Conservation (phyloP, 2,888 invertebrate species). For the Sepioteuthis lessoniana region DNA sequence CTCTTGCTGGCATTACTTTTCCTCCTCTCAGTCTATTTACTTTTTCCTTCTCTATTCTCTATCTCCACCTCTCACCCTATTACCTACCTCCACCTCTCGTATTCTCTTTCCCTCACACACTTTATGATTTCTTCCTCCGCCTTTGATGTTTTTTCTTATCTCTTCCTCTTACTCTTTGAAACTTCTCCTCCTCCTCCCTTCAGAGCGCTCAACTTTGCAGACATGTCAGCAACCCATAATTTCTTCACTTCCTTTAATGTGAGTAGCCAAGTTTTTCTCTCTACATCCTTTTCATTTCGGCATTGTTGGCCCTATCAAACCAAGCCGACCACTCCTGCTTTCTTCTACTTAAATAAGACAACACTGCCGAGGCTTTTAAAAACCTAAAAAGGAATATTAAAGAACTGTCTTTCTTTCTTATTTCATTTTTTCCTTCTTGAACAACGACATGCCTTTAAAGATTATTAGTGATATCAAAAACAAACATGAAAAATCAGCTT, state of each 20-base stretch:
- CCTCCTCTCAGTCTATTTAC: background rate
- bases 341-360: background rate
- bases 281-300: background rate
- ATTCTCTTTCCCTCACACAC: background rate
- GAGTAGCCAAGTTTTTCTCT: slow-evolving; percentile 41
- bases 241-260: slow-evolving; percentile 43
- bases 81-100: background rate
- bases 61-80: background rate
- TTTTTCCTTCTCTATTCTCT: background rate
- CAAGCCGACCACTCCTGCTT: background rate
- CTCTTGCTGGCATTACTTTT: too few relatives aligned
- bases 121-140: background rate
- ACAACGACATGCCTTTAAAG: too few relatives aligned
- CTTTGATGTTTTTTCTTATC: slow-evolving; percentile 36
- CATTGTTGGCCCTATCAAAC: background rate
- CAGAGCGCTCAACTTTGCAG: slow-evolving; percentile 50
- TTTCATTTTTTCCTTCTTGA: too few relatives aligned
- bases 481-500: too few relatives aligned
- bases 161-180: slow-evolving; percentile 40
- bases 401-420: too few relatives aligned
- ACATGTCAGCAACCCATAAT: slow-evolving; percentile 48
- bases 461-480: too few relatives aligned
- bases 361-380: background rate
- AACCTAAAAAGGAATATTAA: too few relatives aligned
- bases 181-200: slow-evolving; percentile 42